Conservation (phyloP, 2,797 vertebrate genomes). For the Pseudocheirus occidentalis region DNA sequence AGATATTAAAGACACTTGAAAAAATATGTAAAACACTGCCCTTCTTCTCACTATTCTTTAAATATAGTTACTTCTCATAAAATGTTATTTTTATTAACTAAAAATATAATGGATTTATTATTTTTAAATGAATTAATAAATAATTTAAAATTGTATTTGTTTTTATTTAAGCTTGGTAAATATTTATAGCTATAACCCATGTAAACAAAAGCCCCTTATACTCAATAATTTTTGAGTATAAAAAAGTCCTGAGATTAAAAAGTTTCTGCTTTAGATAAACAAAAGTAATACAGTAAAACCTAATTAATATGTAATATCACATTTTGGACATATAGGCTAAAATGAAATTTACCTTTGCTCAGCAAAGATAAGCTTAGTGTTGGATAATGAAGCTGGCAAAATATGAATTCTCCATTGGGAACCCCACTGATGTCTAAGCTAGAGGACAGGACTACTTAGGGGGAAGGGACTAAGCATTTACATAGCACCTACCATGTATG, state of each 20-base stretch:
- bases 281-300: not conserved
- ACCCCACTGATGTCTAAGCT: not conserved
- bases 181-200: not conserved
- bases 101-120: not conserved
- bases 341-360: not conserved
- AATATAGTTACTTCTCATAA: not conserved
- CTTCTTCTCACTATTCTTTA: not conserved
- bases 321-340: not conserved
- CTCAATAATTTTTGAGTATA: not conserved
- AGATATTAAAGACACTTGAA: not conserved
- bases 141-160: not conserved
- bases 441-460: not conserved
- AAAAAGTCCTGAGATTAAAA: not conserved
- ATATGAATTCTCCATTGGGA: not conserved
- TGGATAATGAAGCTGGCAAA: not conserved
- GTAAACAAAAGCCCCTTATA: not conserved
- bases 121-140: not conserved
- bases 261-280: not conserved
- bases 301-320: not conserved
- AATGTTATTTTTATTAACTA: not conserved
- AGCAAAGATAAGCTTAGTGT: not conserved
- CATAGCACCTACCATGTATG: not conserved
- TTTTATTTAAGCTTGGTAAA: not conserved
- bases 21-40: not conserved
- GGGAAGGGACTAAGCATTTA: not conserved